Base-by-base conservation (phyloP, 2,113 vertebrate species). In the Crotophaga sulcirostris region DNA sequence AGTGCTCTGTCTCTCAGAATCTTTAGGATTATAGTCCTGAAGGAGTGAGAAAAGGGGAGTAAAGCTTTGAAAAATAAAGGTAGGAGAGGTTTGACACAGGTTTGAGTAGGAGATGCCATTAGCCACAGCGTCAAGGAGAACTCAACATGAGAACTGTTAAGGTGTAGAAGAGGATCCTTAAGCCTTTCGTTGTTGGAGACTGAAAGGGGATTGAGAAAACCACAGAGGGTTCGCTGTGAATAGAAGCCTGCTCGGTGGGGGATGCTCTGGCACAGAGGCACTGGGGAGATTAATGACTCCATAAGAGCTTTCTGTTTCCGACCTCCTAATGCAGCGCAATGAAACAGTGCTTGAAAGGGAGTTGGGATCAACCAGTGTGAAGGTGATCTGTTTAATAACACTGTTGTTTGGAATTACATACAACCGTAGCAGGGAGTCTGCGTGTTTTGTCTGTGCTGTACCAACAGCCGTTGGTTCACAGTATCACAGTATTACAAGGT, bases 1-100 rank as follows among this genome's bases (percentile, higher is more conserved):
- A 19, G 0, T 0, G 11, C 59, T 23, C 14, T 17, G 6, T 62
- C 7, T 56, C 36, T 87, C n/a, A 23, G 11, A 42, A 63, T 67
- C 23, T 45, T 73, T 45, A 42, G 4, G 11, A 63, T 3, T 49
- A 1, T 15, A 51, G 15, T 42, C 17, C 47, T 72, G 28, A 86
- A 75, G 63, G 13, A 63, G 25, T 25, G 29, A 76, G 31, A 40
- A 44, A 34, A 81, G 44, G 58, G 24, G 42, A 23, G 12, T 5
- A n/a, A 51, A 70, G 19, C 42, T 83, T 59, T 90, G 54, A 49
- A 59, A 42, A 83, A 11, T 18, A n/a, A 19, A 67, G 29, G 11
- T 47, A 26, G 59, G 21, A 64, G 28, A 40, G 16, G 15, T 28
- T 38, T 76, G 62, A 56, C 7, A 14, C 10, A 26, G 23, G 7